phyloP scores from a whole-genome alignment of 1,140 invertebrate genomes.

The Physella acuta region DNA sequence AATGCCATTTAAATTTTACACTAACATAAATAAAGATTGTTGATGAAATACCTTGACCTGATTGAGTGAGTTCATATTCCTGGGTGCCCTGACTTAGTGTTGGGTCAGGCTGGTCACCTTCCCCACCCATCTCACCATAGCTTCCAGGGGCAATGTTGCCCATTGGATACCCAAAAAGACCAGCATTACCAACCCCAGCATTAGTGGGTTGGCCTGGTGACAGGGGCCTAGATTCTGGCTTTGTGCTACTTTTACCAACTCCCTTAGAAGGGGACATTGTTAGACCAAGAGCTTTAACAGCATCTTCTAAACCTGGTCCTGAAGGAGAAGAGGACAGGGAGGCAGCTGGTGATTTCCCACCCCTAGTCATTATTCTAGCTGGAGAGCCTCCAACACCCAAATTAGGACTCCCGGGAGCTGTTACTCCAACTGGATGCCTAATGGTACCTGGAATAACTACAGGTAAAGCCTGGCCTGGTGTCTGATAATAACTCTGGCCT shows the following conservation, averaged over 20 bases:
- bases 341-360: conserved; percentile 13
- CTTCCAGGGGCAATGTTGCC: too few species aligned
- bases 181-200: neutral
- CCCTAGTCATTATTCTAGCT: conserved; percentile 21
- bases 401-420: conserved; percentile 8
- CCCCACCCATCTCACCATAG: conserved; percentile 7
- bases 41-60: conserved; percentile 6
- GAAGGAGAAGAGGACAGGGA: conserved; percentile 22
- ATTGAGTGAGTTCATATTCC: neutral
- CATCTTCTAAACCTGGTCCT: conserved; percentile 21
- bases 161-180: too few species aligned
- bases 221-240: conserved; percentile 6
- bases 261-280: conserved; percentile 20
- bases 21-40: neutral
- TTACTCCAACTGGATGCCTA: neutral
- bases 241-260: neutral
- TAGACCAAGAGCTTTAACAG: conserved; percentile 21
- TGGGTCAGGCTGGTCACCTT: neutral
- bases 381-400: conserved; percentile 21
- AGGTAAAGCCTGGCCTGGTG: neutral
- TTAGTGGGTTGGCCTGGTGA: conserved; percentile 3
- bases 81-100: neutral
- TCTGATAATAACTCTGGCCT: neutral
- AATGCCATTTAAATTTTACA: too few species aligned
- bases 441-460: neutral